A percentile compares a stretch with the other conserved stretches of the same genome.
Evolutionary conservation across 2,113 vertebrate genomes (phyloP).

Genomic region (Neolamprologus ventralis): DNA sequence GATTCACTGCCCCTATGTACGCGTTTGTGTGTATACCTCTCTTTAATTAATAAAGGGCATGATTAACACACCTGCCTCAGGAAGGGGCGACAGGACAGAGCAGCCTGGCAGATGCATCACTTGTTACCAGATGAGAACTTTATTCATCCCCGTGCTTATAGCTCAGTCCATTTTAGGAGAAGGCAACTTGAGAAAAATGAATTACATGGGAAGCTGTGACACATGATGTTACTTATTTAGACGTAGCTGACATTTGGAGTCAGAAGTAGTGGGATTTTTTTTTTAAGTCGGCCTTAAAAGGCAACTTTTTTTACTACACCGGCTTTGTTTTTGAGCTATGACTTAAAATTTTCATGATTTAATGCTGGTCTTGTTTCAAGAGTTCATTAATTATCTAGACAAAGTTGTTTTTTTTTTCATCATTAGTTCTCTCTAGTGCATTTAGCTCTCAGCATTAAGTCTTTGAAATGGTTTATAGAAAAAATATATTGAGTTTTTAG

Average conservation of each 20-base stretch:
- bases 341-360: constrained; percentile 43
- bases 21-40: not conserved
- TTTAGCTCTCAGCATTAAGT: constrained; percentile 22
- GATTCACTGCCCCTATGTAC: constrained; percentile 15
- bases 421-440: constrained; percentile 43
- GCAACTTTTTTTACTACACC: not conserved
- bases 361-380: constrained; percentile 38
- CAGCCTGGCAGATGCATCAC: not conserved
- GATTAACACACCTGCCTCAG: constrained; percentile 15
- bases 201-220: not conserved
- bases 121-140: constrained; percentile 1
- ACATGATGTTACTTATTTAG: constrained; percentile 45
- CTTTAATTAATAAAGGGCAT: constrained; percentile 51
- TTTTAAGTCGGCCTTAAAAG: constrained; percentile 18
- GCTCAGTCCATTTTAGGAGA: not conserved
- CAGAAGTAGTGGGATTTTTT: constrained; percentile 9
- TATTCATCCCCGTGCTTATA: not conserved
- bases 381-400: constrained; percentile 54
- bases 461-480: constrained; percentile 16
- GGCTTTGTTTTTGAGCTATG: constrained; percentile 23
- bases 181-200: constrained; percentile 1
- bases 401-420: not conserved
- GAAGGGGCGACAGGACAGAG: not conserved
- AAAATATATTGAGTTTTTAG: constrained; percentile 4
- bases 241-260: constrained; percentile 43